phyloP scores from a whole-genome alignment of 2,888 invertebrate species.

The Scrobipalpa costella region DNA sequence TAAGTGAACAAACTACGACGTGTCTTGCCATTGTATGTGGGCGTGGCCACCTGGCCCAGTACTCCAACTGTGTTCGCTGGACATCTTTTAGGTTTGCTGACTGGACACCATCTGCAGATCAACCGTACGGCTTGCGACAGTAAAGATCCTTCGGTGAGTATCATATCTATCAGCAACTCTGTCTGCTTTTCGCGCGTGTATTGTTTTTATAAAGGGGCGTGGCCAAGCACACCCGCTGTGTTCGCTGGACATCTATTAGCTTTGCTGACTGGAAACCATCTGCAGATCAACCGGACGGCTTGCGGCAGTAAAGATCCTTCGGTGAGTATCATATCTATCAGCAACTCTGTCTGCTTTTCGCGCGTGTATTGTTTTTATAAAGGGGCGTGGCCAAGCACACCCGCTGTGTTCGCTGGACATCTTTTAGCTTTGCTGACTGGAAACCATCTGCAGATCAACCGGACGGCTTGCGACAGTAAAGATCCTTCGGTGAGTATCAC shows the following conservation, averaged over 20 bases:
- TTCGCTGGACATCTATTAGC: conserved; percentile 83
- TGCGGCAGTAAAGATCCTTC: no score
- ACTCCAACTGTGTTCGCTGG: conserved; percentile 81
- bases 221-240: no score
- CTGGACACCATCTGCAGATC: conserved; percentile 51
- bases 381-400: conserved; percentile 76
- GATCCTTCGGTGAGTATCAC: conserved; percentile 44
- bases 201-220: no score
- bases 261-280: conserved; percentile 46
- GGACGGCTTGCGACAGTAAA: conserved; percentile 45
- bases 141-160: conserved; percentile 44
- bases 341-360: neutral
- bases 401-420: conserved; percentile 82
- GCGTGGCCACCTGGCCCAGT: conserved; percentile 75
- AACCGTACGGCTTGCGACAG: conserved; percentile 49
- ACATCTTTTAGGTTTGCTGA: conserved; percentile 74
- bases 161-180: neutral
- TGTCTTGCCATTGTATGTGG: conserved; percentile 53
- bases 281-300: no score
- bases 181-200: neutral
- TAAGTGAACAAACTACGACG: no score
- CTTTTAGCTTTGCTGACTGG: conserved; percentile 72
- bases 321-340: conserved; percentile 5
- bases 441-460: conserved; percentile 48
- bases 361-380: no score